Conservation (phyloP, 2,797 vertebrate genomes). For the Synaphobranchus kaupii region DNA sequence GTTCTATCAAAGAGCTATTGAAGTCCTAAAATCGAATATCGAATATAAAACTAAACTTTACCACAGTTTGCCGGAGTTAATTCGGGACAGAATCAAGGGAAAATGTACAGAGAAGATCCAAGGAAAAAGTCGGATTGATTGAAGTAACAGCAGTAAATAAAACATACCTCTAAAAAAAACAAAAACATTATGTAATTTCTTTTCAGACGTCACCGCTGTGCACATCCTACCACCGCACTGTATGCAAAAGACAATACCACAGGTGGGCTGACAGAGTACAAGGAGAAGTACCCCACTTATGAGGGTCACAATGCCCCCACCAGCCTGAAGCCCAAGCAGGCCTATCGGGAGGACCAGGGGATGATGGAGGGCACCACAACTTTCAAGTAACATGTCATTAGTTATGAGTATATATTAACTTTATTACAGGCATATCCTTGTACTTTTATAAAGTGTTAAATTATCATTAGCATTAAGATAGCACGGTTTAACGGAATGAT, state of each 20-base stretch:
- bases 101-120: background rate
- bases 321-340: slow-evolving; percentile 72
- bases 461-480: background rate
- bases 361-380: slow-evolving; percentile 78
- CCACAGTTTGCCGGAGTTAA: background rate
- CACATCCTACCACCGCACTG: slow-evolving; percentile 66
- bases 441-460: background rate
- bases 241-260: slow-evolving; percentile 59
- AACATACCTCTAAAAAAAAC: background rate
- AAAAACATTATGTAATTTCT: background rate
- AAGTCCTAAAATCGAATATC: too few relatives aligned
- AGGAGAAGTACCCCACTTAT: slow-evolving; percentile 76
- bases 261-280: slow-evolving; percentile 72
- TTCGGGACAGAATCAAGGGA: background rate
- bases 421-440: background rate
- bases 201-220: slow-evolving; percentile 78
- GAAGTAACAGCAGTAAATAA: background rate
- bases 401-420: background rate
- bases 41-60: too few relatives aligned
- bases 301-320: slow-evolving; percentile 58
- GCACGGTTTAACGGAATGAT: background rate
- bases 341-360: slow-evolving; percentile 49
- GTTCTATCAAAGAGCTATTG: too few relatives aligned
- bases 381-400: slow-evolving; percentile 71
- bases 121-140: background rate